phyloP scores from a whole-genome alignment of 2,797 vertebrate genomes.

The Apodemus agrarius region DNA sequence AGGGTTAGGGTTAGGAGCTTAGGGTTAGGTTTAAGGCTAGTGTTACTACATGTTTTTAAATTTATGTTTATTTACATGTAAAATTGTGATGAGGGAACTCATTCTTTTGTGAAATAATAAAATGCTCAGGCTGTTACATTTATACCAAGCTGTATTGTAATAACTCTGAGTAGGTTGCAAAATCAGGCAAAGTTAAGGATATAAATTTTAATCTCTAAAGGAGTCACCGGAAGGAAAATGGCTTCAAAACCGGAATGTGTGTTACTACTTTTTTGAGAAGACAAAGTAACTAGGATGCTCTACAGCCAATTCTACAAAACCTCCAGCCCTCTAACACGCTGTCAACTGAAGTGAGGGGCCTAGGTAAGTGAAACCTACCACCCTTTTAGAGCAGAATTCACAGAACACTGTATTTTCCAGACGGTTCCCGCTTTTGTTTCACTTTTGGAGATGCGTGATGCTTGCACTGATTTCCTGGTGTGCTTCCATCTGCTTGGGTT shows the following conservation, averaged over 20 bases:
- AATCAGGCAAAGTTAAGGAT: background rate
- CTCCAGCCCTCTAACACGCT: background rate
- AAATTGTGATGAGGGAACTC: background rate
- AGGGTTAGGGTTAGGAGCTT: no score
- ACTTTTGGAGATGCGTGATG: background rate
- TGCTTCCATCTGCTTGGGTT: background rate
- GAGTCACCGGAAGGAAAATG: conserved; percentile 26
- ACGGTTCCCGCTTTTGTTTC: background rate
- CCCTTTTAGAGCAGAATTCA: background rate
- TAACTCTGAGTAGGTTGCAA: conserved; percentile 1
- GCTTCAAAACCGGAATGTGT: background rate
- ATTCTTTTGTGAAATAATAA: background rate
- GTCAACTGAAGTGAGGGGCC: background rate
- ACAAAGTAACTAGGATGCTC: background rate
- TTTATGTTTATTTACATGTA: background rate
- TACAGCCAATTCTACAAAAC: no score
- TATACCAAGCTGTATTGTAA: conserved; percentile 3
- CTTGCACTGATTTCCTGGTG: background rate
- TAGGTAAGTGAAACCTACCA: no score
- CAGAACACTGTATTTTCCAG: background rate
- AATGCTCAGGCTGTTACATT: background rate
- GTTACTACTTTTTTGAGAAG: background rate
- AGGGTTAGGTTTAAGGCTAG: no score
- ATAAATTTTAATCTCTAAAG: conserved; percentile 42
- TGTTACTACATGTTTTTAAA: background rate